Conservation (phyloP, 2,888 invertebrate species). For the Dinocampus coccinellae region DNA sequence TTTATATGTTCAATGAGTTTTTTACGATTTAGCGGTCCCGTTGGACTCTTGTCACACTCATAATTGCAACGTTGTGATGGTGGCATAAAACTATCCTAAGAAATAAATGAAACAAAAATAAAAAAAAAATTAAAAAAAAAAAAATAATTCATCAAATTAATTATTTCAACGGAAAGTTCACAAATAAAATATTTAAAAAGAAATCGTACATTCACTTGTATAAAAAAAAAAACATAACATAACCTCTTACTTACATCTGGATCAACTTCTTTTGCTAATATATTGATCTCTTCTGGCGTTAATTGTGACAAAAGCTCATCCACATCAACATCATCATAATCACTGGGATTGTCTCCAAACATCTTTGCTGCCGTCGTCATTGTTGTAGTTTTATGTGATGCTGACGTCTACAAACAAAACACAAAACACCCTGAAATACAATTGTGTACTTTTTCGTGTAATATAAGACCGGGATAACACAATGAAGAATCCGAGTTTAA, state of each 20-base stretch:
- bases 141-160: neutral
- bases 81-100: constrained; percentile 96
- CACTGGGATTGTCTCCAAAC: constrained; percentile 89
- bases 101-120: constrained; percentile 66
- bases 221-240: constrained; percentile 1
- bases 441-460: too few species aligned
- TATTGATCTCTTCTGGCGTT: constrained; percentile 94
- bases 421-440: neutral
- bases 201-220: constrained; percentile 3
- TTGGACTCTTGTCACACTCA: constrained; percentile 94
- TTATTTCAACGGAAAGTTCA: neutral
- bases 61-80: constrained; percentile 96
- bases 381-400: constrained; percentile 88
- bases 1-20: constrained; percentile 96
- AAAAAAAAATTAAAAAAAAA: neutral
- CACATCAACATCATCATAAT: constrained; percentile 95
- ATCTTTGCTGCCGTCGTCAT: constrained; percentile 92
- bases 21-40: constrained; percentile 95
- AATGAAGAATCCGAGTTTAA: neutral
- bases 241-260: constrained; percentile 88
- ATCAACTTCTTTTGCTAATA: constrained; percentile 98
- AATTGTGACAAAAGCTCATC: constrained; percentile 94
- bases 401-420: constrained; percentile 82
- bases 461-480: neutral
- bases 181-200: neutral